These are phyloP conservation scores for Cisticola juncidis DNA, from an alignment of 2,113 vertebrate genomes.

Conservation along the genomic window DNA sequence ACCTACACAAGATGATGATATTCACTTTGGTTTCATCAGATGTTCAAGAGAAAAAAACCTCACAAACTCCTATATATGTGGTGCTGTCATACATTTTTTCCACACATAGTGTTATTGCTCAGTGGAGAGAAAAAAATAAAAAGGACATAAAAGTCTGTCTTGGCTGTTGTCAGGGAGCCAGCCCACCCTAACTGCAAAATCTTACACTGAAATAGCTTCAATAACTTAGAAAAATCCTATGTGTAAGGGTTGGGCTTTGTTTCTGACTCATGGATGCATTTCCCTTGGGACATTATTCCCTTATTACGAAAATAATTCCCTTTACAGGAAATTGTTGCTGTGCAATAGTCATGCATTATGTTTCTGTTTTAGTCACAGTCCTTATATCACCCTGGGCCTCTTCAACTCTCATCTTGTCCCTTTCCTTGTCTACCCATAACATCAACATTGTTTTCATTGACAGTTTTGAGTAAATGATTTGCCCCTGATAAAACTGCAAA, in stretches of 20 bases:
- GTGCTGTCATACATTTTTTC: background rate
- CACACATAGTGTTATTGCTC: background rate
- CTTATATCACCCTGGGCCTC: background rate
- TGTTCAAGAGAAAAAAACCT: background rate
- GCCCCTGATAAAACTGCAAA: background rate
- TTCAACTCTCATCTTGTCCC: background rate
- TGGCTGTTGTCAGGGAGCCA: background rate
- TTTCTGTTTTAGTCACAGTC: background rate
- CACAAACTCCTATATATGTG: background rate
- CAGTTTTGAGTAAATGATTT: background rate
- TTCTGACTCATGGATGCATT: background rate
- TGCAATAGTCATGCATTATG: background rate
- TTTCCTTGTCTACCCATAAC: background rate
- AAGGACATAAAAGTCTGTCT: background rate
- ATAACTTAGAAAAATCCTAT: background rate
- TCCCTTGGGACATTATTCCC: background rate
- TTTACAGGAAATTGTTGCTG: background rate
- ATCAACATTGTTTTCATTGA: background rate
- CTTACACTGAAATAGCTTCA: background rate
- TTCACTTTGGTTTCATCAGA: background rate
- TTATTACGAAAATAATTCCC: background rate
- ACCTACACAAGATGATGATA: background rate
- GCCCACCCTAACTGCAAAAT: background rate
- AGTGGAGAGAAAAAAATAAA: background rate
- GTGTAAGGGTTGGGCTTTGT: background rate